These are phyloP conservation scores for Xestia c-nigrum DNA, from an alignment of 2,888 invertebrate species.

Conservation along the genomic window DNA sequence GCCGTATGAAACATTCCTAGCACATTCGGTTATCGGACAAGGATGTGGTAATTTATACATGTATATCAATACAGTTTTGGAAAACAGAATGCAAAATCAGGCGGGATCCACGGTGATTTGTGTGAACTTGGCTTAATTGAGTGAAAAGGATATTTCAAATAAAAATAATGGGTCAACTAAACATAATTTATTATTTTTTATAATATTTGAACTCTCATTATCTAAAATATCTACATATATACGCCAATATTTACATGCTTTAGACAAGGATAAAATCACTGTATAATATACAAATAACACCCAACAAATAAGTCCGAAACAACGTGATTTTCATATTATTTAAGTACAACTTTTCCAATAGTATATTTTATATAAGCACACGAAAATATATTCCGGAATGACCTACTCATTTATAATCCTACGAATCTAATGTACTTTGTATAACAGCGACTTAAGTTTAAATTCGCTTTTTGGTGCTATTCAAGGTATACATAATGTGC, in stretches of 20 bases:
- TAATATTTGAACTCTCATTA: conserved; percentile 90
- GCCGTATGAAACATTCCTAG: no score
- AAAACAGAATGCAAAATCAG: no score
- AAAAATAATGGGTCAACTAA: conserved; percentile 82
- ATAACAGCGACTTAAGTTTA: conserved; percentile 62
- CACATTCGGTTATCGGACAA: no score
- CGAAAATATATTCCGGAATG: conserved; percentile 78
- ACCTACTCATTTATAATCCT: conserved; percentile 70
- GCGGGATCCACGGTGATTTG: no score
- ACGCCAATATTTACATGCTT: conserved; percentile 88
- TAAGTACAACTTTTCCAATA: conserved; percentile 84
- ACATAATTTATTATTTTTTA: conserved; percentile 89
- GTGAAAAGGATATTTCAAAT: conserved; percentile 19
- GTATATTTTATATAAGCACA: conserved; percentile 75
- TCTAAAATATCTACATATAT: conserved; percentile 89
- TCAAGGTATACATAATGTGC: conserved; percentile 52
- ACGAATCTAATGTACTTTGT: conserved; percentile 70
- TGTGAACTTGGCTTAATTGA: background rate
- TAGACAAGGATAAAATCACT: conserved; percentile 84
- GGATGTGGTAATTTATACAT: no score
- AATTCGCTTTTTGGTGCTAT: conserved; percentile 57
- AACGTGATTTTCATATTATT: conserved; percentile 76
- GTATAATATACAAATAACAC: conserved; percentile 87
- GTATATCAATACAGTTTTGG: no score
- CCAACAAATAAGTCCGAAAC: conserved; percentile 84